These are phyloP conservation scores for Leucania comma DNA, from an alignment of 2,888 invertebrate species.

Conservation along the genomic window DNA sequence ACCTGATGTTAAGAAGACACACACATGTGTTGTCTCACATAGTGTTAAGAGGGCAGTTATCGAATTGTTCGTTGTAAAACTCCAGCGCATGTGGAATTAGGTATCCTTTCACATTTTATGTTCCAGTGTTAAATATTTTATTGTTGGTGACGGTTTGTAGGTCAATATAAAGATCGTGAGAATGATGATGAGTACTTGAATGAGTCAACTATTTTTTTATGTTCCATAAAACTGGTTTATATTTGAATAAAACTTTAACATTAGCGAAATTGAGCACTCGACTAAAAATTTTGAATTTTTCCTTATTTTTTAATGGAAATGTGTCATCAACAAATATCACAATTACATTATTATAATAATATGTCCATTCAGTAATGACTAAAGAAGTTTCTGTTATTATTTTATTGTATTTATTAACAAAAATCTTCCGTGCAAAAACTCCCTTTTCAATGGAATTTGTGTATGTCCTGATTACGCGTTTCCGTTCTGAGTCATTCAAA, in stretches of 20 bases:
- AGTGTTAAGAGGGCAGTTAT: background rate
- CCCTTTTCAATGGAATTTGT: slow-evolving; percentile 17
- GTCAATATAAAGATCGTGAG: slow-evolving; percentile 45
- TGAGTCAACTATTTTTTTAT: slow-evolving; percentile 7
- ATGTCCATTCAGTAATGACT: background rate
- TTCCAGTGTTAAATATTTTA: slow-evolving; percentile 25
- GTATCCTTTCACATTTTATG: slow-evolving; percentile 49
- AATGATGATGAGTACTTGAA: slow-evolving; percentile 11
- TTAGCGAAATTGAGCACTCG: slow-evolving; percentile 7
- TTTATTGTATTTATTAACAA: slow-evolving; percentile 2
- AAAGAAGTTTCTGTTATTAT: background rate
- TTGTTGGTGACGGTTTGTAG: slow-evolving; percentile 39
- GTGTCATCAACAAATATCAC: background rate
- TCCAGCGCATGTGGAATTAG: slow-evolving; percentile 9
- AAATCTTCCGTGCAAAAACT: slow-evolving; percentile 12
- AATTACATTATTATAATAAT: slow-evolving; percentile 3
- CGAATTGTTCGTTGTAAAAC: slow-evolving; percentile 18
- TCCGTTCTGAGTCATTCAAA: slow-evolving; percentile 36
- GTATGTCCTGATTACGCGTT: slow-evolving; percentile 25
- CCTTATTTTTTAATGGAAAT: background rate
- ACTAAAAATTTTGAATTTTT: background rate
- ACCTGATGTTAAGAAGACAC: too few relatives aligned
- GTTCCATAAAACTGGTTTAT: slow-evolving; percentile 8
- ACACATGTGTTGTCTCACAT: slow-evolving; percentile 14
- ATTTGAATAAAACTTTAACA: background rate